Evolutionary conservation across 2,888 invertebrate genomes (phyloP).

Genomic region (Elmis aenea): DNA sequence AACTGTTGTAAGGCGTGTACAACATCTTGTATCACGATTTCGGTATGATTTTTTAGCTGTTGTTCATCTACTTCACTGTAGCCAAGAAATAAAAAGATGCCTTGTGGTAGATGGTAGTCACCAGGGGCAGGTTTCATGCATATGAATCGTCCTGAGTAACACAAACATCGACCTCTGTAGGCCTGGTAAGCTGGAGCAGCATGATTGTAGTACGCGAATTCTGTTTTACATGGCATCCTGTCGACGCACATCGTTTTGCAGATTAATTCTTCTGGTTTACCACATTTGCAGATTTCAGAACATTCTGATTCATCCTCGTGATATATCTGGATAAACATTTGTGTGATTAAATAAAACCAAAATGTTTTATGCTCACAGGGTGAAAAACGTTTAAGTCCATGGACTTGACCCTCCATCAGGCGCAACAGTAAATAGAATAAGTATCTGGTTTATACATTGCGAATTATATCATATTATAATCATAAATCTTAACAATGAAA

Average conservation of each 20-base stretch:
- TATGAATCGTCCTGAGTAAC: conserved; percentile 87
- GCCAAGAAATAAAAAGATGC: conserved; percentile 82
- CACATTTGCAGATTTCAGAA: conserved; percentile 85
- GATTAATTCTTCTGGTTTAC: conserved; percentile 68
- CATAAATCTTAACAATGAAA: no score
- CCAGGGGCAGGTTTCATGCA: conserved; percentile 81
- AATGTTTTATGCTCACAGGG: background rate
- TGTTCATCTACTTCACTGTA: conserved; percentile 88
- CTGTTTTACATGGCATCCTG: conserved; percentile 79
- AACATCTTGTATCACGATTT: conserved; percentile 78
- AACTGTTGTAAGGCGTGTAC: conserved; percentile 78
- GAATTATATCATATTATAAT: no score
- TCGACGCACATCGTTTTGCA: conserved; percentile 88
- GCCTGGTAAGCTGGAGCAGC: conserved; percentile 88
- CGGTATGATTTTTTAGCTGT: conserved; percentile 70
- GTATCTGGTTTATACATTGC: no score
- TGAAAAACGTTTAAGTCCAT: no score
- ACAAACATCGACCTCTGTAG: conserved; percentile 81
- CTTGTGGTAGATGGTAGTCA: conserved; percentile 74
- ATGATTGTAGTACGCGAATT: conserved; percentile 85
- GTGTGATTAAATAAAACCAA: no score
- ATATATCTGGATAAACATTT: conserved; percentile 65
- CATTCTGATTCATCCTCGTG: conserved; percentile 83
- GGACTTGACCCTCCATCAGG: no score
- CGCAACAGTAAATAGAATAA: no score